Evolutionary conservation across 2,113 vertebrate species (phyloP), one percentile per base, ranked within the genome.

Genomic region (Ailurus styani): DNA sequence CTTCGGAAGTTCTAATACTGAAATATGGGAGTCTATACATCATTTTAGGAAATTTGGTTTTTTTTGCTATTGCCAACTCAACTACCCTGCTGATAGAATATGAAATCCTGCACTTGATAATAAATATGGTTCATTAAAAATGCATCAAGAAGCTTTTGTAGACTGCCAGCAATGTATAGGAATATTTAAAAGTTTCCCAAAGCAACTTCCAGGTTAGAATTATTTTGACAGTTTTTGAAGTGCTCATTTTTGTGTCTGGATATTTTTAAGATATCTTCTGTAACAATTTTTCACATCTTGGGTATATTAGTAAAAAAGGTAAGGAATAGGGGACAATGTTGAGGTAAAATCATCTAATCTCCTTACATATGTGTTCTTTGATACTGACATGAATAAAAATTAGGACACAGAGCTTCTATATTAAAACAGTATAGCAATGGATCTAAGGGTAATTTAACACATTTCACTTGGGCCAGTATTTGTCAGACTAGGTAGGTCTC

Each of bases 121-220:
- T 66, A 98, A 98, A 97, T 95, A 93, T 5, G 12, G 10, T 79
- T 96, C 96, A 97, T 98, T 98, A 98, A 98, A 98, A 96, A 97
- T 82, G 95, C 55, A 96, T 90, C 25, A 96, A 95, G 70, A 92
- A 97, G 87, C 1, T 97, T 98, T 95, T 96, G 11, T 88, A 95
- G 97, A 93, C 78, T 97, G 45, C 81, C 31, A 98, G 95, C 72
- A 93, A 57, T 62, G 72, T 62, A 42, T 64, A 95, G 79, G 95
- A 94, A 75, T 52, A 21, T 45, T 98, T 97, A 95, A 96, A 96
- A 31, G 54, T 78, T 97, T 29, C n/a, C 47, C 25, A 96, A 97
- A 98, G 57, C 7, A 68, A 97, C 90, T 37, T 0, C 25, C 87
- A 89, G 9, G 57, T 84, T 93, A 97, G 98, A 98, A 96, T 88